Percentiles rank a stretch among this genome's conserved stretches.
These are phyloP conservation scores for Leptopilina syphax DNA, from an alignment of 2,888 invertebrate species.

Conservation along the genomic window DNA sequence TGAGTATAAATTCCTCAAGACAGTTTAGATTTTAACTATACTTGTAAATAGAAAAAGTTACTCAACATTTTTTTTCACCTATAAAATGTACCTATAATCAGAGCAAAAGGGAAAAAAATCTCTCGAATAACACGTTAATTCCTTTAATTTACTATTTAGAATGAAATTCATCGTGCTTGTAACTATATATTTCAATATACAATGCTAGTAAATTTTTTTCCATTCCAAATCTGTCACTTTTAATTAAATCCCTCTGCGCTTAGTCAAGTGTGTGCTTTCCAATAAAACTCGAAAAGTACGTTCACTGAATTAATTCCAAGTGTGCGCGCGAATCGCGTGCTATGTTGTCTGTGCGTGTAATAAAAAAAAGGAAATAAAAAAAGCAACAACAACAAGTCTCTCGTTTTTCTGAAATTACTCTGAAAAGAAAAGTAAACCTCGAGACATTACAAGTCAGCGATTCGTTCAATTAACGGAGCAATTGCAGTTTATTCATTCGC, in stretches of 20 bases:
- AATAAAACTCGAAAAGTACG: slow-evolving; percentile 5
- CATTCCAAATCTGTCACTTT: slow-evolving; percentile 15
- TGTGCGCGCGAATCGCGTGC: slow-evolving; percentile 31
- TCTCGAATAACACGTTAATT: background rate
- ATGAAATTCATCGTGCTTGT: too few relatives aligned
- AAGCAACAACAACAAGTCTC: background rate
- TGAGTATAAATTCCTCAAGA: too few relatives aligned
- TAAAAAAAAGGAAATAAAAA: background rate
- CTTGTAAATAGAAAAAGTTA: too few relatives aligned
- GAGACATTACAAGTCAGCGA: slow-evolving; percentile 30
- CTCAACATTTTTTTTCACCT: too few relatives aligned
- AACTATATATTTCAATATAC: too few relatives aligned
- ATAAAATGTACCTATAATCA: too few relatives aligned
- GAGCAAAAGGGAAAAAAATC: background rate
- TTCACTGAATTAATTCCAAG: slow-evolving; percentile 22
- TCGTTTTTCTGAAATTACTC: slow-evolving; percentile 3
- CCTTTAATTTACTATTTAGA: too few relatives aligned
- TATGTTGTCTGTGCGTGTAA: slow-evolving; percentile 22
- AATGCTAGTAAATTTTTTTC: background rate
- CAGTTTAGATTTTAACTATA: too few relatives aligned
- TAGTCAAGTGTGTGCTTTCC: slow-evolving; percentile 11
- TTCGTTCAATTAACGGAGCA: slow-evolving; percentile 40
- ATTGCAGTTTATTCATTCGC: slow-evolving; percentile 17
- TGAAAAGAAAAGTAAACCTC: slow-evolving; percentile 28
- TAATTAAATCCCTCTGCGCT: background rate